Evolutionary conservation across 2,113 vertebrate genomes (phyloP).

Genomic region (Mormyrus lacerda): DNA sequence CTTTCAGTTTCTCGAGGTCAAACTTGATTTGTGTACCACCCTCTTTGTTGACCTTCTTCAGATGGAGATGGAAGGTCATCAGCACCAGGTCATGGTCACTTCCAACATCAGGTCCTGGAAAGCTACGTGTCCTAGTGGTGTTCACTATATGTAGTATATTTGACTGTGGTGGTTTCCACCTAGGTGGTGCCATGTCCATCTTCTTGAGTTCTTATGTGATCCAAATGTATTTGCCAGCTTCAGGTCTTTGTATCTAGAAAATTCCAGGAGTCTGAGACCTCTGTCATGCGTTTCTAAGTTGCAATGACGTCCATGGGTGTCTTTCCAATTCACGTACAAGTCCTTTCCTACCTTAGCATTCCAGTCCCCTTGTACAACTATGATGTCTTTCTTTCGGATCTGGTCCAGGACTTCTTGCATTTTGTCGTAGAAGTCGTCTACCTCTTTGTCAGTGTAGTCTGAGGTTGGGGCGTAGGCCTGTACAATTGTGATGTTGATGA

Average conservation of each 20-base stretch:
- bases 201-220: background rate
- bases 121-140: background rate
- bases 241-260: background rate
- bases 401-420: background rate
- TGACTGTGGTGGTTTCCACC: background rate
- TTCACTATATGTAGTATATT: background rate
- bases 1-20: background rate
- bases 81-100: background rate
- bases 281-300: background rate
- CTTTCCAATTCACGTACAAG: background rate
- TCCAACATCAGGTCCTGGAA: background rate
- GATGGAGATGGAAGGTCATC: background rate
- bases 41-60: background rate
- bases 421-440: background rate
- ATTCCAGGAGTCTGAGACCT: background rate
- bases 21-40: background rate
- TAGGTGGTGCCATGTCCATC: background rate
- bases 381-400: background rate
- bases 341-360: background rate
- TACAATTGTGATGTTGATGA: background rate
- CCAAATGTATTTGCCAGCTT: background rate
- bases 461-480: background rate
- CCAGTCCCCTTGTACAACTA: background rate
- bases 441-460: background rate
- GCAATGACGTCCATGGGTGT: background rate